Percentiles rank a stretch among this genome's conserved stretches.
These are phyloP conservation scores for Tyrannus savana DNA, from an alignment of 2,113 vertebrate species.

Conservation along the genomic window DNA sequence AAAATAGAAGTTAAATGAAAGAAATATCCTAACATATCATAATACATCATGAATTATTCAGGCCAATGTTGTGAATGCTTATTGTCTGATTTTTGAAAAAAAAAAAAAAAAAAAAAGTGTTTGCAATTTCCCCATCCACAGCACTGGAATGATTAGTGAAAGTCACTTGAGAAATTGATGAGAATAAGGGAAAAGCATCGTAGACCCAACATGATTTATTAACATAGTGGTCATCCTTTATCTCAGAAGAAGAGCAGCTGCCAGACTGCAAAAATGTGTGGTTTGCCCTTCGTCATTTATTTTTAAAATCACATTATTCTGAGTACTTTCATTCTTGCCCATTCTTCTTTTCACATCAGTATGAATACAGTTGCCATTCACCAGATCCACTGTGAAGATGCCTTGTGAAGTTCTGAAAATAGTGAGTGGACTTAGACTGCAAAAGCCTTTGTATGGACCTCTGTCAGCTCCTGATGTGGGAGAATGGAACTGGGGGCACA, in stretches of 20 bases:
- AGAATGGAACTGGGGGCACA: neutral
- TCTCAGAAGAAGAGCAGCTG: neutral
- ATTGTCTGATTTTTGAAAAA: neutral
- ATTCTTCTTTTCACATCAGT: neutral
- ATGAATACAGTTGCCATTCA: neutral
- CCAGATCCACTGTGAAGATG: neutral
- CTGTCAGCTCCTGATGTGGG: neutral
- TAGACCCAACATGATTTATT: neutral
- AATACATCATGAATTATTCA: neutral
- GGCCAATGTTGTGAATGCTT: neutral
- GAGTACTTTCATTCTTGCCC: neutral
- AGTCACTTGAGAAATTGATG: neutral
- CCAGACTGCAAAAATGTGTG: neutral
- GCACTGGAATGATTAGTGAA: neutral
- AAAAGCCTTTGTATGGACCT: neutral
- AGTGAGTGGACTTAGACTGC: neutral
- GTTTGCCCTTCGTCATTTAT: conserved; percentile 11
- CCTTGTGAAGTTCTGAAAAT: neutral
- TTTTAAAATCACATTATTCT: conserved; percentile 21
- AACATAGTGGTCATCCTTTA: neutral
- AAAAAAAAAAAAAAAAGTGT: neutral
- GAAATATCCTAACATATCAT: neutral
- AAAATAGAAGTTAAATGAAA: neutral
- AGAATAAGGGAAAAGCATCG: neutral
- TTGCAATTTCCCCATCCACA: neutral